A percentile compares a stretch with the other conserved stretches of the same genome.
Conservation (phyloP, 2,888 invertebrate genomes). For the Himalopsyche tibetana region DNA sequence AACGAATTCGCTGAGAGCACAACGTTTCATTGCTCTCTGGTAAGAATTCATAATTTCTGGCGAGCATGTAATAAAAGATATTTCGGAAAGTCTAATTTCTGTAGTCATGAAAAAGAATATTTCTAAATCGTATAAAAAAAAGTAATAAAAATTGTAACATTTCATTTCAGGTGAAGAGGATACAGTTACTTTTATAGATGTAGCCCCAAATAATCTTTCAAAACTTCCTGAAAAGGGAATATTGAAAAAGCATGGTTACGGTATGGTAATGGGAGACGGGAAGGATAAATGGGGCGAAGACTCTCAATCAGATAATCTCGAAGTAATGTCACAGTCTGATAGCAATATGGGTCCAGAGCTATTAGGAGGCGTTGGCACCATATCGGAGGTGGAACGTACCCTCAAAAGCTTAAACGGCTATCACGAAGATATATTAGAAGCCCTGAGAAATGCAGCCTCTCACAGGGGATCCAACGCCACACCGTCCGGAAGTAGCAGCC, state of each 20-base stretch:
- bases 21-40: no score
- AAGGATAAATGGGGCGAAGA: constrained; percentile 87
- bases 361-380: constrained; percentile 77
- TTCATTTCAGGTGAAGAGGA: constrained; percentile 82
- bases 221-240: constrained; percentile 94
- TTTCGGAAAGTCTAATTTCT: no score
- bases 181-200: constrained; percentile 88
- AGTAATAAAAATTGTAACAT: background rate
- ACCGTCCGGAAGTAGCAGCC: constrained; percentile 80
- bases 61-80: no score
- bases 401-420: constrained; percentile 91
- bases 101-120: no score
- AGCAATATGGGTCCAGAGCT: constrained; percentile 80
- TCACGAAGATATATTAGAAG: constrained; percentile 94
- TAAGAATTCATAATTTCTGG: no score
- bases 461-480: constrained; percentile 80
- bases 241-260: constrained; percentile 90
- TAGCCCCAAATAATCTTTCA: constrained; percentile 84
- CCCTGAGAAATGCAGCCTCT: constrained; percentile 88
- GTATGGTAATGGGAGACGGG: constrained; percentile 81
- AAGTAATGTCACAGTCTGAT: constrained; percentile 82
- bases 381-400: constrained; percentile 89
- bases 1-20: no score
- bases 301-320: constrained; percentile 84
- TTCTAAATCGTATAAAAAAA: no score